These are phyloP conservation scores for Mycteria americana DNA, from an alignment of 2,797 vertebrate genomes.

Conservation along the genomic window DNA sequence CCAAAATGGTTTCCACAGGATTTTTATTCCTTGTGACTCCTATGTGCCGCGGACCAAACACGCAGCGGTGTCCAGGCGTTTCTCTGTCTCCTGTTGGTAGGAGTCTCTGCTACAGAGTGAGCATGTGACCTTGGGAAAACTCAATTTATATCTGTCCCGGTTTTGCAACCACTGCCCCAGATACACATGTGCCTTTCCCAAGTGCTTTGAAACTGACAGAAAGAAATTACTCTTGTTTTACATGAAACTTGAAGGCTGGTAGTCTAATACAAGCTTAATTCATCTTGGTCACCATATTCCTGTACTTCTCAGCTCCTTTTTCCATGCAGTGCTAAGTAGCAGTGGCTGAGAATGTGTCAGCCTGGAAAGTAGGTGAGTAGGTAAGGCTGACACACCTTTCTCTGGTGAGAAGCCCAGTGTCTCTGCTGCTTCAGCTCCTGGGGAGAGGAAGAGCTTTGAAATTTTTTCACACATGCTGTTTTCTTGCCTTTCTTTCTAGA, in stretches of 20 bases:
- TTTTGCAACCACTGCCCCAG: background rate
- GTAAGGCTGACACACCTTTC: background rate
- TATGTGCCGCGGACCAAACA: rapidly evolving
- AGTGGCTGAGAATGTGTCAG: background rate
- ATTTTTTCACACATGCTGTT: background rate
- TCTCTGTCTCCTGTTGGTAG: background rate
- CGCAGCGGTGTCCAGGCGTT: rapidly evolving
- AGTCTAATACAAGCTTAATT: background rate
- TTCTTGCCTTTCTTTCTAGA: background rate
- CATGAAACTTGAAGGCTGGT: background rate
- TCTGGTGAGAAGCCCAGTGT: background rate
- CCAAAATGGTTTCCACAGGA: background rate
- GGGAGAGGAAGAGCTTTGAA: background rate
- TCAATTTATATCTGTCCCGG: background rate
- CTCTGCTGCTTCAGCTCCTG: background rate
- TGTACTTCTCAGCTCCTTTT: background rate
- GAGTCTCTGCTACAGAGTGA: background rate
- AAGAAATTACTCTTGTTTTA: background rate
- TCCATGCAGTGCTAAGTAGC: background rate
- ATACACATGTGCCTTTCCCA: background rate
- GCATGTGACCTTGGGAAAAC: background rate
- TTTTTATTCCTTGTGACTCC: background rate
- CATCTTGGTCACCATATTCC: background rate
- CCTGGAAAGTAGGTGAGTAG: background rate
- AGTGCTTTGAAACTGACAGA: background rate